Conservation (phyloP, 2,797 vertebrate genomes). For the Garrulus glandarius region DNA sequence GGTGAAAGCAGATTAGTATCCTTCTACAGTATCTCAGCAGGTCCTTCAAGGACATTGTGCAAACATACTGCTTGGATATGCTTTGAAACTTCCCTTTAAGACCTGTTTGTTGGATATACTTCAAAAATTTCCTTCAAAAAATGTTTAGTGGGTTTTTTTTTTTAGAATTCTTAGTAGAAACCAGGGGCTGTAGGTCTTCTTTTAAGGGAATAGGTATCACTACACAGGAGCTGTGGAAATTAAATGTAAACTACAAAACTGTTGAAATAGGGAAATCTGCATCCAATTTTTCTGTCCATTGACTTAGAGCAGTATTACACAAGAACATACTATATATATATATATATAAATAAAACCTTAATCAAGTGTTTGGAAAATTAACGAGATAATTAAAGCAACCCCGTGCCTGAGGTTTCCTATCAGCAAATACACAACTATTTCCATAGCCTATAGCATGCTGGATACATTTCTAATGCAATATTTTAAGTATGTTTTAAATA, state of each 20-base stretch:
- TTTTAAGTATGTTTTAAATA: neutral
- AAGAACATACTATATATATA: neutral
- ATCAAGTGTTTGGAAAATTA: neutral
- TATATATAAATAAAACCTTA: neutral
- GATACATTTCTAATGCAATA: neutral
- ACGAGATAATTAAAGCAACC: neutral
- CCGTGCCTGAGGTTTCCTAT: neutral
- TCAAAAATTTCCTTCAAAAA: neutral
- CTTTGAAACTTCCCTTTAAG: neutral
- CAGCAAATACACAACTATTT: neutral
- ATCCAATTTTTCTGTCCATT: neutral
- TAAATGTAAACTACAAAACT: neutral
- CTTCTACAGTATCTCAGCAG: neutral
- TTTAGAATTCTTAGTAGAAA: neutral
- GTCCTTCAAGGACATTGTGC: neutral
- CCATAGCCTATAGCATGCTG: neutral
- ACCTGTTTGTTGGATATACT: neutral
- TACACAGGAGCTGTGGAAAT: neutral
- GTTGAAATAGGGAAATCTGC: neutral
- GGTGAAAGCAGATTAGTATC: neutral
- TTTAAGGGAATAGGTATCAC: neutral
- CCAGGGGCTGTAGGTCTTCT: neutral
- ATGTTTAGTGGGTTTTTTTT: accelerated
- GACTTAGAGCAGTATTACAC: neutral
- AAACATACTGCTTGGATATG: neutral